Evolutionary conservation across 92 coral and sea anemone species (phyloP).

Genomic region (Palythoa grandiflora): DNA sequence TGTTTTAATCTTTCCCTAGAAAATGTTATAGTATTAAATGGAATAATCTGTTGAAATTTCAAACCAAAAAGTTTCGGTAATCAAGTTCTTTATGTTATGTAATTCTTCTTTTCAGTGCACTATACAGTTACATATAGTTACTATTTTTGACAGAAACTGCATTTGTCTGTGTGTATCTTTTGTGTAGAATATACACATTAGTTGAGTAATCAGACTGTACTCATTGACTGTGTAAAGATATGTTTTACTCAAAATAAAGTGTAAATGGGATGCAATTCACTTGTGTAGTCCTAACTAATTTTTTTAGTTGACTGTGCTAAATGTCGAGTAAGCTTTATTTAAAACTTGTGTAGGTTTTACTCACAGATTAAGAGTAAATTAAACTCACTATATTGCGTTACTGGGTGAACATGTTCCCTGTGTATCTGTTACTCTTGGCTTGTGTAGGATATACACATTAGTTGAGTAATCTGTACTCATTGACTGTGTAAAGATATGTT

Average conservation of each 20-base stretch:
- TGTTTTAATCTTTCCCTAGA: background rate
- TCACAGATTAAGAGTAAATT: too few relatives aligned
- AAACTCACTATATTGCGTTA: too few relatives aligned
- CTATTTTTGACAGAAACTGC: background rate
- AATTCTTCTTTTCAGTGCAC: constrained; percentile 2
- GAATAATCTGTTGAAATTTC: background rate
- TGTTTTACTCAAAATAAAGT: background rate
- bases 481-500: background rate
- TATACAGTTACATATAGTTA: background rate
- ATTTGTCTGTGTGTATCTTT: background rate
- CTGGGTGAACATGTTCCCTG: too few relatives aligned
- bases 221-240: background rate
- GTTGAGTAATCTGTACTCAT: constrained; percentile 4
- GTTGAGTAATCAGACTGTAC: background rate
- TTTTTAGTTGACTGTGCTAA: too few relatives aligned
- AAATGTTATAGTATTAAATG: background rate
- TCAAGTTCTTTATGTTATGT: background rate
- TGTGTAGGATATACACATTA: background rate
- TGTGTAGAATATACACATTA: background rate
- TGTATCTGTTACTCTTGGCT: background rate
- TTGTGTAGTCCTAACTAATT: too few relatives aligned
- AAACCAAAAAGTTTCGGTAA: background rate
- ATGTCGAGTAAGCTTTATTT: too few relatives aligned
- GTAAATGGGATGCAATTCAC: background rate
- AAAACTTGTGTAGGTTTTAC: too few relatives aligned